Evolutionary conservation across 2,888 invertebrate species (phyloP).

Genomic region (Agapostemon virescens): DNA sequence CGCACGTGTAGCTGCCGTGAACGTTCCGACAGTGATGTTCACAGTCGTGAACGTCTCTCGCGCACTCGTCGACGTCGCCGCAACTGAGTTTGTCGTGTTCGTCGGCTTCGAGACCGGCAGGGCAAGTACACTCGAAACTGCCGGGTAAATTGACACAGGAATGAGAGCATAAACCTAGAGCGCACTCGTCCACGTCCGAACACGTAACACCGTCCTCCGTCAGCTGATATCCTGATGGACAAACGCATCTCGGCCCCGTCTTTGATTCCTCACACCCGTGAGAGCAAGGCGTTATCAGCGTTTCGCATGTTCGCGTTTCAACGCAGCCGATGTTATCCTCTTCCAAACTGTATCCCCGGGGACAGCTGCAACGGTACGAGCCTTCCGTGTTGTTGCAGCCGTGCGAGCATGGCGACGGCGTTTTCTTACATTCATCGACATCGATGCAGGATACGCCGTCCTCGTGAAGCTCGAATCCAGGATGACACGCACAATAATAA

Average conservation of each 20-base stretch:
- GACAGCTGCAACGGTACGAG: slow-evolving; percentile 81
- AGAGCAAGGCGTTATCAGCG: slow-evolving; percentile 63
- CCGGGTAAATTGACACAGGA: slow-evolving; percentile 82
- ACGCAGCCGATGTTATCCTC: slow-evolving; percentile 69
- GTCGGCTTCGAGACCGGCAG: slow-evolving; percentile 74
- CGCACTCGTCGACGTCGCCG: slow-evolving; percentile 69
- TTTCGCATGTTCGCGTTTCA: slow-evolving; percentile 66
- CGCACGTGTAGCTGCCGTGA: slow-evolving; percentile 82
- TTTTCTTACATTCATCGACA: slow-evolving; percentile 75
- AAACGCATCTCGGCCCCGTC: slow-evolving; percentile 81
- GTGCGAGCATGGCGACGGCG: slow-evolving; percentile 71
- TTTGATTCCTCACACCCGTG: slow-evolving; percentile 71
- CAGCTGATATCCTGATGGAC: slow-evolving; percentile 81
- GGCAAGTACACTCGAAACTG: slow-evolving; percentile 81
- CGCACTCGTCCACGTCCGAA: slow-evolving; percentile 83
- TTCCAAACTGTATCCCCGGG: slow-evolving; percentile 74
- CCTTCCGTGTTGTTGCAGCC: slow-evolving; percentile 72
- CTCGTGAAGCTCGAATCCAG: slow-evolving; percentile 76
- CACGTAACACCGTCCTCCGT: slow-evolving; percentile 77
- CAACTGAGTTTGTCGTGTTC: slow-evolving; percentile 67
- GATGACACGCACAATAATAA: slow-evolving; percentile 79
- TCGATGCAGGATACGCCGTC: slow-evolving; percentile 74
- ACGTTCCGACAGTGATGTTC: slow-evolving; percentile 81
- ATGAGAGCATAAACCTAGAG: slow-evolving; percentile 81
- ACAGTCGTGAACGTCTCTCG: slow-evolving; percentile 68